These are phyloP conservation scores for Sceliomorpha sp. DNA, from an alignment of 2,888 invertebrate species.

Conservation along the genomic window DNA sequence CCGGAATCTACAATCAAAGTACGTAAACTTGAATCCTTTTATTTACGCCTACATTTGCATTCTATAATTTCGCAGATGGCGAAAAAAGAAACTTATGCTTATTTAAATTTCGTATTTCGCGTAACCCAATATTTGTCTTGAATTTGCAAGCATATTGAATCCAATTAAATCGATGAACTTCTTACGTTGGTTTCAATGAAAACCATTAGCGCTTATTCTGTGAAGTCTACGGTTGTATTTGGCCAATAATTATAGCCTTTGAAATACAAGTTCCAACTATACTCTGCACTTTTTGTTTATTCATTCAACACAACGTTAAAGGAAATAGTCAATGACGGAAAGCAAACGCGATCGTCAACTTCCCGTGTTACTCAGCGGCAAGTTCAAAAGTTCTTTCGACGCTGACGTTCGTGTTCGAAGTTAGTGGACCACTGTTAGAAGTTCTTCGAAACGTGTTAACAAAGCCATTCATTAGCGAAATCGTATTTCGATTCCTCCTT, in stretches of 20 bases:
- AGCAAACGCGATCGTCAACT: conserved; percentile 55
- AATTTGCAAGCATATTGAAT: not conserved
- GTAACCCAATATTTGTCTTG: not conserved
- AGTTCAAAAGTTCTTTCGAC: conserved; percentile 33
- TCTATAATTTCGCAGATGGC: not conserved
- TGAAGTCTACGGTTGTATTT: conserved; percentile 58
- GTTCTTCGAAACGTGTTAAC: conserved; percentile 23
- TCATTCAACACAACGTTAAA: too few relatives aligned
- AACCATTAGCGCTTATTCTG: conserved; percentile 60
- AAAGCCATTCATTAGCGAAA: too few relatives aligned
- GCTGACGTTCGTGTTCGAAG: too few relatives aligned
- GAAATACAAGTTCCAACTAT: conserved; percentile 19
- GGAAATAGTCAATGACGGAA: too few relatives aligned
- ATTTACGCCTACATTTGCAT: conserved; percentile 3
- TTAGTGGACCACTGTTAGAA: conserved; percentile 68
- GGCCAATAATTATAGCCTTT: conserved; percentile 67
- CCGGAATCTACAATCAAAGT: conserved; percentile 99
- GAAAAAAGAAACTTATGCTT: too few relatives aligned
- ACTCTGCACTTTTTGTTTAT: conserved; percentile 19
- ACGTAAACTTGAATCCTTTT: conserved; percentile 65
- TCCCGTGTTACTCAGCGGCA: conserved; percentile 51
- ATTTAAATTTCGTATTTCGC: too few relatives aligned
- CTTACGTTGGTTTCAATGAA: conserved; percentile 52
- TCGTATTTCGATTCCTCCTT: too few relatives aligned
- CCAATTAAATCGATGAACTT: conserved; percentile 5